Percentiles rank a stretch among this genome's conserved stretches.
Evolutionary conservation across 2,113 vertebrate species (phyloP).

Genomic region (Apistogramma diplotaenia): DNA sequence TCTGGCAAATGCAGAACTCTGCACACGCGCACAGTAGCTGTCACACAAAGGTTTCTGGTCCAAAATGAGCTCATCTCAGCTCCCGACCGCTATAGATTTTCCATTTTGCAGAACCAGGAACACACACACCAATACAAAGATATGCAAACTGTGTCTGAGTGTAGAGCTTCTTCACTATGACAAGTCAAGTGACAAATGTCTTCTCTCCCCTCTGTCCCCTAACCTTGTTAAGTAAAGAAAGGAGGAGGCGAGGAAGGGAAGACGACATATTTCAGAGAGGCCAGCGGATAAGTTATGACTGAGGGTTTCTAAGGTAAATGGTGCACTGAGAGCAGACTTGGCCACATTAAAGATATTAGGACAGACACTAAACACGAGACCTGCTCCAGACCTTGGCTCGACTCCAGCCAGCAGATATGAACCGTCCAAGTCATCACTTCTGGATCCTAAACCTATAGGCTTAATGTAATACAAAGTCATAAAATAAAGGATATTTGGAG

Average conservation of each 20-base stretch:
- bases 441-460: not conserved
- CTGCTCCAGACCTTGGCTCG: not conserved
- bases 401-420: not conserved
- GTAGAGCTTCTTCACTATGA: slow-evolving; percentile 10
- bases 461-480: not conserved
- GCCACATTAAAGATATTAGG: slow-evolving; percentile 36
- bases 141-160: slow-evolving; percentile 2
- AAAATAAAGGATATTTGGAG: not conserved
- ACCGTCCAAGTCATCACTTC: slow-evolving; percentile 7
- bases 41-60: not conserved
- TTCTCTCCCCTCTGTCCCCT: slow-evolving; percentile 42
- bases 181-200: slow-evolving; percentile 47
- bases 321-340: slow-evolving; percentile 25
- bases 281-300: not conserved
- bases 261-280: slow-evolving; percentile 3
- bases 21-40: not conserved
- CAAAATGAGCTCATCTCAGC: slow-evolving; percentile 16
- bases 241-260: slow-evolving; percentile 6
- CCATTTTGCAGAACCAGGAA: slow-evolving; percentile 14
- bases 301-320: slow-evolving; percentile 37
- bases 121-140: not conserved
- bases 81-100: slow-evolving; percentile 27
- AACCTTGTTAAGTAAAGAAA: slow-evolving; percentile 69
- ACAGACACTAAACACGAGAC: slow-evolving; percentile 2
- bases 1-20: not conserved